phyloP scores from a whole-genome alignment of 2,113 vertebrate species.

The Laticauda colubrina region DNA sequence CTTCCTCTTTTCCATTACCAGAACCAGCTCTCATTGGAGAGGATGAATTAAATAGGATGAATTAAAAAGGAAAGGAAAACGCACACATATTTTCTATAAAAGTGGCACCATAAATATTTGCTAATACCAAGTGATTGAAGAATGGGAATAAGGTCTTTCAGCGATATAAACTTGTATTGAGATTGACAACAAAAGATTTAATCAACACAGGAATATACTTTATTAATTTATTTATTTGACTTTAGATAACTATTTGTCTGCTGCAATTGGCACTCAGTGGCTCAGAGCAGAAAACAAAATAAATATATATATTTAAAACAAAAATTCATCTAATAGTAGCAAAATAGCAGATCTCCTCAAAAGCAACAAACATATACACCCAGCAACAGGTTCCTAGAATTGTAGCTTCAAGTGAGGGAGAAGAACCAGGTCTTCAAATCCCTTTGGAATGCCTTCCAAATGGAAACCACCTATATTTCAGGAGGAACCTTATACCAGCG shows the following conservation, averaged over 20 bases:
- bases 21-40: neutral
- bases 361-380: neutral
- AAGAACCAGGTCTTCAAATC: neutral
- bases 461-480: neutral
- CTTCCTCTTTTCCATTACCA: neutral
- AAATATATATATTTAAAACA: neutral
- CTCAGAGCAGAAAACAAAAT: neutral
- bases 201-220: neutral
- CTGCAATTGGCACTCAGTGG: neutral
- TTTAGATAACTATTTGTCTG: neutral
- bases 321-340: neutral
- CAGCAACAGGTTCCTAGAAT: neutral
- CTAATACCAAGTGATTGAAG: neutral
- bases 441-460: neutral
- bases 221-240: neutral
- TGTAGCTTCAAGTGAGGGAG: neutral
- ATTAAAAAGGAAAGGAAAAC: neutral
- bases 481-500: neutral
- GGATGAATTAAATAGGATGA: neutral
- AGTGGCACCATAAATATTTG: neutral
- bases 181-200: neutral
- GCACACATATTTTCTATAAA: neutral
- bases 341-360: neutral
- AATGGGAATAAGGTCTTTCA: neutral
- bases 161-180: slow-evolving; percentile 1